Evolutionary conservation across 1,140 invertebrate genomes (phyloP), one percentile per base, ranked within the genome.

Genomic region (Drosophila littoralis): DNA sequence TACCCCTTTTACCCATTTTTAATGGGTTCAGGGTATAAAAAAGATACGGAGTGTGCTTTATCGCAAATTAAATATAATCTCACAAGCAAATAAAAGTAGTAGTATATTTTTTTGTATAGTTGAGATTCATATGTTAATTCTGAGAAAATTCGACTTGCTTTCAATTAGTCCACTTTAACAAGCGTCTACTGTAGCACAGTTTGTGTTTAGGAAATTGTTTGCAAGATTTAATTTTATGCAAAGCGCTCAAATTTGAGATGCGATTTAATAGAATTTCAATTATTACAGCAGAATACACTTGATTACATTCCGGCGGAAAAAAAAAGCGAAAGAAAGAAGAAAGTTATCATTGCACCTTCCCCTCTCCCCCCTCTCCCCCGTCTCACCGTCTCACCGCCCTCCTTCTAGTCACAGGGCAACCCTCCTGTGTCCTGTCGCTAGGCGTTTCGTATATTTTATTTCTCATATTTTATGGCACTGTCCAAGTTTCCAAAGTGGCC

Each of bases 281-380:
- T 72, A 72, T 66, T 66, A 50, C 69, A 48, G n/a, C 17, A 58
- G 52, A 66, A 51, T 72, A 45, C 61, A 72, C 69, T 51, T 66
- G 63, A 72, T 51, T 72, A 43, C 45, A 58, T 50, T 15, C 1
- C 4, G 22, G 22, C 22, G 0, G 22, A 5, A 51, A 12, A 33
- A 33, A 32, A 22, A 22, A 10, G 1, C 4, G 7, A 10, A 33
- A 63, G 33, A 69, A 69, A 28, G 5, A 28, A 28, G 22, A 28
- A 28, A 28, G 22, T 28, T 22, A 22, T 22, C 22, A 22, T 22
- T 28, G 22, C 22, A 28, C 22, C 22, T 28, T 28, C 0, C 22
- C 4, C 0, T n/a, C n/a, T n/a, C 4, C 22, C 22, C 22, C 22
- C 3, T 5, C 22, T 3, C 22, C 0, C 22, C 4, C 22, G 0